phyloP scores from a whole-genome alignment of 2,888 invertebrate genomes.

The Drosophila mulleri region DNA sequence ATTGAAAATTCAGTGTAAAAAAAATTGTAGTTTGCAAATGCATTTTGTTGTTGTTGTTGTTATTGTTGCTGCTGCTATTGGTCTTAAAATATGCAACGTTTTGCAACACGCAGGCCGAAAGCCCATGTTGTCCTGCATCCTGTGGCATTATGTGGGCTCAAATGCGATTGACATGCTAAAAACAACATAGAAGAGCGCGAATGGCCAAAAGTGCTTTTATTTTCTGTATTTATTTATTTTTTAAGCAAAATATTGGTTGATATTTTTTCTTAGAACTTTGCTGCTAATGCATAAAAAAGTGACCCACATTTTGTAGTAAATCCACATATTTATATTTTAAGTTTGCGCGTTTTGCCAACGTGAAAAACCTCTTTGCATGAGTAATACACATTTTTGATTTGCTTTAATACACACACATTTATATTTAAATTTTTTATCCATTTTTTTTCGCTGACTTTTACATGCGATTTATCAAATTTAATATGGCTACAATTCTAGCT shows the following conservation, averaged over 20 bases:
- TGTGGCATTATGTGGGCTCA: conserved; percentile 67
- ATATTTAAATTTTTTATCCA: neutral
- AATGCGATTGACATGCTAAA: conserved; percentile 69
- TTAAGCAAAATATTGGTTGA: neutral
- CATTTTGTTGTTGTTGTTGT: conserved; percentile 3
- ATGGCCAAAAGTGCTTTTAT: conserved; percentile 13
- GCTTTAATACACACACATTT: neutral
- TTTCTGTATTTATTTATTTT: neutral
- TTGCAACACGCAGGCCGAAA: conserved; percentile 46
- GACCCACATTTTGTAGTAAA: conserved; percentile 72
- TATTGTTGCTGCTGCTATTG: neutral
- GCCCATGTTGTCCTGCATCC: conserved; percentile 19
- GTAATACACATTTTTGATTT: conserved; percentile 51
- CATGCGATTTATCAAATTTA: conserved; percentile 72
- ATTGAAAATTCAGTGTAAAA: conserved; percentile 60
- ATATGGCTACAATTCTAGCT: conserved; percentile 60
- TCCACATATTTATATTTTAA: conserved; percentile 63
- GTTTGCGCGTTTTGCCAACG: conserved; percentile 47
- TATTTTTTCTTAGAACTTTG: conserved; percentile 3
- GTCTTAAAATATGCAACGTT: conserved; percentile 73
- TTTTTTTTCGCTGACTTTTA: conserved; percentile 40
- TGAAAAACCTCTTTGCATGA: conserved; percentile 66
- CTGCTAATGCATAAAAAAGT: conserved; percentile 67
- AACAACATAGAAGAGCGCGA: conserved; percentile 12
- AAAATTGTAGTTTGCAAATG: conserved; percentile 14